These are phyloP conservation scores for Neoitamus cyanurus DNA, from an alignment of 2,888 invertebrate species.

Conservation along the genomic window DNA sequence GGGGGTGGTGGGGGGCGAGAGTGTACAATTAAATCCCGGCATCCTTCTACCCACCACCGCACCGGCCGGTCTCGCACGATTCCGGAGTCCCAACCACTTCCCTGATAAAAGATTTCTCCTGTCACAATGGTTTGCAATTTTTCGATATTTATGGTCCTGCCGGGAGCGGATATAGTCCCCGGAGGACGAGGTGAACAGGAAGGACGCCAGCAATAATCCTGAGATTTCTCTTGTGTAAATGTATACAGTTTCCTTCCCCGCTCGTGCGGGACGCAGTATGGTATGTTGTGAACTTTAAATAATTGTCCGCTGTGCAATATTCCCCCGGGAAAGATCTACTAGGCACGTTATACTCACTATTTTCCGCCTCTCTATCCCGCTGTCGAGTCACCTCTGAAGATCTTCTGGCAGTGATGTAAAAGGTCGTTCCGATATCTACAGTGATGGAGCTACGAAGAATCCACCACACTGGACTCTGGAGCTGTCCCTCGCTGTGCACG, in stretches of 20 bases:
- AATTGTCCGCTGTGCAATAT: neutral
- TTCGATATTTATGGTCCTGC: constrained; percentile 15
- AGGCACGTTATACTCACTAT: neutral
- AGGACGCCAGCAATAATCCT: constrained; percentile 15
- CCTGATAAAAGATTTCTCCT: constrained; percentile 24
- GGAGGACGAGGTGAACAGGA: neutral
- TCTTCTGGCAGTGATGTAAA: neutral
- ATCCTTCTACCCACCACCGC: neutral
- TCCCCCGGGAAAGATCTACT: neutral
- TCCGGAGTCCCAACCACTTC: neutral
- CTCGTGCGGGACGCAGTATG: neutral
- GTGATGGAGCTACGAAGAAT: neutral
- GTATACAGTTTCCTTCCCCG: neutral
- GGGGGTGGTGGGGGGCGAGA: neutral
- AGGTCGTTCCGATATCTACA: neutral
- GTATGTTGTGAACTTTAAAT: neutral
- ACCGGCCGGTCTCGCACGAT: neutral
- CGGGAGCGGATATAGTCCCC: neutral
- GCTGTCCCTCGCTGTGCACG: neutral
- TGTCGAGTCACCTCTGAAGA: neutral
- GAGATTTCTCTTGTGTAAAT: constrained; percentile 4
- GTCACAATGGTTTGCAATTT: constrained; percentile 32
- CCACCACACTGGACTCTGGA: neutral
- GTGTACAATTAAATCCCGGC: neutral
- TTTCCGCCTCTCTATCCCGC: neutral